phyloP scores from a whole-genome alignment of 2,113 vertebrate genomes.

The Otis tarda region DNA sequence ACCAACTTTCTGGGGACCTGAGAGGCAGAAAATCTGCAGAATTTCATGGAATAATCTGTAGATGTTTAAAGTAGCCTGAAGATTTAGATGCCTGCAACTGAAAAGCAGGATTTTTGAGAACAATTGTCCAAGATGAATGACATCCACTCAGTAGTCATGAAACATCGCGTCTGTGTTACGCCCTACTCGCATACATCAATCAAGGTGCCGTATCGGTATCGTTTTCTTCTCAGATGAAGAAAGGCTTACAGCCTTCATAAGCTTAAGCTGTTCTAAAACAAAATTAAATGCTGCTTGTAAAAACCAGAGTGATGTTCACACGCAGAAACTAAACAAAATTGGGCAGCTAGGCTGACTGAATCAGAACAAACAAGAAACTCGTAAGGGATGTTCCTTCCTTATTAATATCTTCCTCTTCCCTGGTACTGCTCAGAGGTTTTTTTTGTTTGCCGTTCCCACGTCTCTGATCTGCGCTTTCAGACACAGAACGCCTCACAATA shows the following conservation, averaged over 20 bases:
- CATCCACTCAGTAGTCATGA: background rate
- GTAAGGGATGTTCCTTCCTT: background rate
- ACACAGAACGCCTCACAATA: background rate
- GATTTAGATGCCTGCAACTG: background rate
- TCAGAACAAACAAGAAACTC: background rate
- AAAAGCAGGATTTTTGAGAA: background rate
- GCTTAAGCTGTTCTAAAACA: background rate
- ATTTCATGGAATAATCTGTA: background rate
- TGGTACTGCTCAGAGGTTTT: background rate
- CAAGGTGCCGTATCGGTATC: background rate
- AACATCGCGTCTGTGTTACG: background rate
- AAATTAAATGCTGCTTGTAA: background rate
- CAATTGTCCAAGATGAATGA: background rate
- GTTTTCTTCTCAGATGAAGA: background rate
- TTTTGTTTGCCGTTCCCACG: slow-evolving; percentile 35
- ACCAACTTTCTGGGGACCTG: background rate
- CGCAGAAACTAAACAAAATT: background rate
- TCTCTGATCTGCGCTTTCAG: slow-evolving; percentile 11
- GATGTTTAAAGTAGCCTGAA: background rate
- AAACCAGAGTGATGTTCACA: background rate
- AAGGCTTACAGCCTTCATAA: background rate
- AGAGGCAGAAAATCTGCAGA: background rate
- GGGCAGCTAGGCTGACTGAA: background rate
- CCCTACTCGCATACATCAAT: background rate
- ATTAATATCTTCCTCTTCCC: background rate